Evolutionary conservation across 2,888 invertebrate species (phyloP).

Genomic region (Nymphalis polychloros): DNA sequence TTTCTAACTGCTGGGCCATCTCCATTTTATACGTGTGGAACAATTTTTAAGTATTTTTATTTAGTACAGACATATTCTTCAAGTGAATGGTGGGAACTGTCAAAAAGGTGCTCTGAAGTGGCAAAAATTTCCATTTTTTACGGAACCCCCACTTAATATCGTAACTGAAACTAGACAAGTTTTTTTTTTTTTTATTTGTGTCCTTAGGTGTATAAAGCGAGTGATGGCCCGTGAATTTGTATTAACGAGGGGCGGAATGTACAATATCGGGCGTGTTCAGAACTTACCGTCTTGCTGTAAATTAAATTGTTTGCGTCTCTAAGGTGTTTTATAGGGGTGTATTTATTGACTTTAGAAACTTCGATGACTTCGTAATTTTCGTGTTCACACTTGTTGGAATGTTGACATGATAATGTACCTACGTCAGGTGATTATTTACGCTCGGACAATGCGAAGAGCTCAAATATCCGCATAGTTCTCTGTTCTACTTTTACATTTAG

Average conservation of each 20-base stretch:
- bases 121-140: neutral
- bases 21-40: too few species aligned
- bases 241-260: slow-evolving; percentile 64
- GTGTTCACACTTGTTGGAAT: slow-evolving; percentile 17
- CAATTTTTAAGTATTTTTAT: too few species aligned
- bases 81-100: too few species aligned
- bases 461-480: too few species aligned
- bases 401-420: slow-evolving; percentile 12
- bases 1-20: too few species aligned
- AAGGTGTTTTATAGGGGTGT: slow-evolving; percentile 49
- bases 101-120: neutral
- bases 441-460: too few species aligned
- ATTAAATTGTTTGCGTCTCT: slow-evolving; percentile 69
- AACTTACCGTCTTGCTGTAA: slow-evolving; percentile 58
- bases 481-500: too few species aligned
- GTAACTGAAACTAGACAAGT: neutral
- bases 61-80: too few species aligned
- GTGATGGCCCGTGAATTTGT: slow-evolving; percentile 60
- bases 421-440: too few species aligned
- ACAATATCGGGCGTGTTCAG: slow-evolving; percentile 63
- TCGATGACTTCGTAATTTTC: slow-evolving; percentile 27
- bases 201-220: slow-evolving; percentile 39
- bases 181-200: slow-evolving; percentile 42
- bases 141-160: slow-evolving; percentile 1
- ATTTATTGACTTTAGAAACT: slow-evolving; percentile 34